Conservation (phyloP, 2,797 vertebrate genomes). For the Characodon lateralis region DNA sequence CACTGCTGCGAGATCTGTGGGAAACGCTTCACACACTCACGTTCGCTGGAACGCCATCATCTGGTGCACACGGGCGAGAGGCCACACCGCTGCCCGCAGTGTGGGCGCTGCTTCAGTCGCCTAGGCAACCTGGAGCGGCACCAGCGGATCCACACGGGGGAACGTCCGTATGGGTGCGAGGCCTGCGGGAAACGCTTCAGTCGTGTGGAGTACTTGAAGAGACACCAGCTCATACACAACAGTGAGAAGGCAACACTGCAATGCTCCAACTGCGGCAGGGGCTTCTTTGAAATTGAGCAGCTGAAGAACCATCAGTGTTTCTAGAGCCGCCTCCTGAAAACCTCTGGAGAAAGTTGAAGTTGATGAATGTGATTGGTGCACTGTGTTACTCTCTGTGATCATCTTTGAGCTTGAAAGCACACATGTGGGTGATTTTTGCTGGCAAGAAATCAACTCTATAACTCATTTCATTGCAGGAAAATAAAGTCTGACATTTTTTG, state of each 20-base stretch:
- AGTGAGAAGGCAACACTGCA: constrained; percentile 72
- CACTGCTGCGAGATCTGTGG: constrained; percentile 93
- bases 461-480: constrained; percentile 31
- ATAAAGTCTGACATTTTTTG: constrained; percentile 39
- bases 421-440: constrained; percentile 9
- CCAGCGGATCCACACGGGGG: constrained; percentile 90
- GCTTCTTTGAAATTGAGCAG: constrained; percentile 77
- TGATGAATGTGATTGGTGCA: constrained; percentile 36
- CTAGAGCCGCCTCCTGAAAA: constrained; percentile 28
- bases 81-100: constrained; percentile 93
- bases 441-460: constrained; percentile 29
- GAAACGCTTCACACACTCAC: constrained; percentile 95
- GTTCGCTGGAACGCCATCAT: constrained; percentile 95
- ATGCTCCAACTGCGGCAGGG: constrained; percentile 77
- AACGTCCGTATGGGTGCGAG: constrained; percentile 92
- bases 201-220: constrained; percentile 84
- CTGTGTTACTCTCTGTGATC: constrained; percentile 22
- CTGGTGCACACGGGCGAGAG: constrained; percentile 92
- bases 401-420: not conserved
- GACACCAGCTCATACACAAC: constrained; percentile 84
- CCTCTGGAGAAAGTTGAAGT: constrained; percentile 14
- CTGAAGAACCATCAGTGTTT: constrained; percentile 82
- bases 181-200: constrained; percentile 94
- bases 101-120: constrained; percentile 93
- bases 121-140: constrained; percentile 95